Base-by-base conservation (phyloP, 92 coral and sea anemone species). In the Meandrina meandrites region DNA sequence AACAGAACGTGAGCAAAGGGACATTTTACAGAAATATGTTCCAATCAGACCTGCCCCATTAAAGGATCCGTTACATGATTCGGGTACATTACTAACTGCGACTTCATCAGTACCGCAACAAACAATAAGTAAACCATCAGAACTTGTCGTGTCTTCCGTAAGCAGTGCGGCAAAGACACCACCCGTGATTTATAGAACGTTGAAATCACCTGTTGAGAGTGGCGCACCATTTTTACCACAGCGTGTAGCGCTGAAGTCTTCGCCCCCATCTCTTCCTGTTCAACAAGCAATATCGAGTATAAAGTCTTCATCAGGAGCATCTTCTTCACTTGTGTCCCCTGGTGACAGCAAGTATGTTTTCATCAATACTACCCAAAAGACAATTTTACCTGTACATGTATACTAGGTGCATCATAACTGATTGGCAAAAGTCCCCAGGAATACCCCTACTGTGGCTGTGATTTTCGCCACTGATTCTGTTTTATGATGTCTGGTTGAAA, bases 221-320 rank as follows among this genome's bases (percentile, higher is more conserved):
- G 94, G 94, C 19, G 75, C 67, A 0, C 86, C 87, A 51, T 47
- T 82, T 22, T 78, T 91, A 32, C 78, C 90, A 40, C 86, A 89
- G 8, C 87, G 87, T 62, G 94, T 91, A 4, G 84, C 90, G 17
- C 47, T 89, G 51, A 85, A 78, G 56, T 81, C 94, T 3, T 88
- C 92, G 0, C 88, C 84, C 1, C 92, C 94, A 19, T 75, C 87
- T 15, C 84, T 81, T 54, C 90, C 90, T 28, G 88, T 85, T 42
- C 88, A 76, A 35, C 82, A 62, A 76, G 18, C 67, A 78, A n/a
- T 85, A 7, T 13, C 88, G 19, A 78, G 28, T 85, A 34, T 64
- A 9, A 66, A 85, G 21, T 22, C 82, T 18, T 64, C 81, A 27
- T 48, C 74, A 36, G 50, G 47, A 47, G 27, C 42, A 24, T 53